Conservation (phyloP, 2,797 vertebrate genomes). For the Enteromius paludinosus region DNA sequence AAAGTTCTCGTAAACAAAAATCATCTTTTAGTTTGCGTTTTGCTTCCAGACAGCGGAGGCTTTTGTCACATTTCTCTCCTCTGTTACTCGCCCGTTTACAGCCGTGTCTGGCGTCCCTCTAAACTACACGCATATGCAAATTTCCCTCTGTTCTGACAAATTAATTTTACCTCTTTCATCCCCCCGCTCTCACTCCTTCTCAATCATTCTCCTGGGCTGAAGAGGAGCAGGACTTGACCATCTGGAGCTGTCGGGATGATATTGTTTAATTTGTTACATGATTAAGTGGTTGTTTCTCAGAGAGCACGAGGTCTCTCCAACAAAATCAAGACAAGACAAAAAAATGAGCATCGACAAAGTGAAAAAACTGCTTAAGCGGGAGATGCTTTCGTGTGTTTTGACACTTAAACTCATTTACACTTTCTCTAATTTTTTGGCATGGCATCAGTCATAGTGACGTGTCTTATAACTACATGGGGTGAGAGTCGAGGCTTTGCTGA, state of each 20-base stretch:
- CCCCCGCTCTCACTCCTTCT: slow-evolving; percentile 62
- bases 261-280: slow-evolving; percentile 78
- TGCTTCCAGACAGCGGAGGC: slow-evolving; percentile 59
- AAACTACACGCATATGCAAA: slow-evolving; percentile 53
- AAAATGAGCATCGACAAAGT: neutral
- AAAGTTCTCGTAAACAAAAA: slow-evolving; percentile 66
- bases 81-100: slow-evolving; percentile 60
- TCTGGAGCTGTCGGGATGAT: slow-evolving; percentile 79
- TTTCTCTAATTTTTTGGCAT: slow-evolving; percentile 51
- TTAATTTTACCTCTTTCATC: slow-evolving; percentile 66
- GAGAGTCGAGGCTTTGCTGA: slow-evolving; percentile 39
- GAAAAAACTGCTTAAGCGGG: slow-evolving; percentile 17
- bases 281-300: slow-evolving; percentile 78
- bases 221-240: slow-evolving; percentile 73
- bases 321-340: slow-evolving; percentile 55
- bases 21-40: slow-evolving; percentile 63
- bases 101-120: slow-evolving; percentile 46
- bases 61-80: slow-evolving; percentile 61
- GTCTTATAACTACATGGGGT: slow-evolving; percentile 34
- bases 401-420: slow-evolving; percentile 58
- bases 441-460: slow-evolving; percentile 34
- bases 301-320: slow-evolving; percentile 47
- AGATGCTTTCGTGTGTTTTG: slow-evolving; percentile 14
- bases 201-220: slow-evolving; percentile 58
- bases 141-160: slow-evolving; percentile 64